Percentiles rank a stretch among this genome's conserved stretches.
phyloP scores from a whole-genome alignment of 64 coral and sea anemone genomes.

The Platygyra sinensis region DNA sequence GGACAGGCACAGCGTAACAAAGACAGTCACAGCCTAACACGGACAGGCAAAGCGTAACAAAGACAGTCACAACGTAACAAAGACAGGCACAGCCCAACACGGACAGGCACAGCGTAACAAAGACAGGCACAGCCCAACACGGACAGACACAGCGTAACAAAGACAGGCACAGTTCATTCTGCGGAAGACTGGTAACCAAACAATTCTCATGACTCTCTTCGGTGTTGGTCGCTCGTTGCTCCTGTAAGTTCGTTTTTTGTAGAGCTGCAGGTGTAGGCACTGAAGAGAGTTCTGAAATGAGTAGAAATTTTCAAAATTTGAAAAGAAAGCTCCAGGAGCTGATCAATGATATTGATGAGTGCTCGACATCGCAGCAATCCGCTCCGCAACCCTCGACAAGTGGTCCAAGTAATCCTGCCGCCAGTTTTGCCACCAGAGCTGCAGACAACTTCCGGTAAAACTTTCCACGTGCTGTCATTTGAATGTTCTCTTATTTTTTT shows the following conservation, averaged over 20 bases:
- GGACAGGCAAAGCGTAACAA: too few relatives aligned
- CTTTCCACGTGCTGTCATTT: not conserved
- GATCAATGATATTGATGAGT: not conserved
- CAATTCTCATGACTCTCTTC: not conserved
- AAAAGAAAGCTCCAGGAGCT: slow-evolving; percentile 5
- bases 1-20: too few relatives aligned
- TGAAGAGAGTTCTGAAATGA: not conserved
- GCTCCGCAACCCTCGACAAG: not conserved
- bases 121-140: too few relatives aligned
- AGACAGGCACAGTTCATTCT: not conserved
- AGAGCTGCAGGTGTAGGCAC: not conserved
- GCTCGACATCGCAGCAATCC: not conserved
- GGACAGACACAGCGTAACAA: too few relatives aligned
- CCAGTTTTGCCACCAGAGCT: slow-evolving; percentile 5
- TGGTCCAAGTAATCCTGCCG: not conserved
- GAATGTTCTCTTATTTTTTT: not conserved
- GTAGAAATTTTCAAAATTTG: not conserved
- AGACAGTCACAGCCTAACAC: too few relatives aligned
- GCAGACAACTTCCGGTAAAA: not conserved
- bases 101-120: too few relatives aligned
- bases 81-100: too few relatives aligned
- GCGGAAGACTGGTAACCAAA: slow-evolving; percentile 1
- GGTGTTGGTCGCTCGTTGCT: not conserved
- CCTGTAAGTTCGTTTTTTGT: not conserved
- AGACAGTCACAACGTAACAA: too few relatives aligned